phyloP scores from a whole-genome alignment of 1,140 invertebrate genomes.

The Trichoplusia ni region DNA sequence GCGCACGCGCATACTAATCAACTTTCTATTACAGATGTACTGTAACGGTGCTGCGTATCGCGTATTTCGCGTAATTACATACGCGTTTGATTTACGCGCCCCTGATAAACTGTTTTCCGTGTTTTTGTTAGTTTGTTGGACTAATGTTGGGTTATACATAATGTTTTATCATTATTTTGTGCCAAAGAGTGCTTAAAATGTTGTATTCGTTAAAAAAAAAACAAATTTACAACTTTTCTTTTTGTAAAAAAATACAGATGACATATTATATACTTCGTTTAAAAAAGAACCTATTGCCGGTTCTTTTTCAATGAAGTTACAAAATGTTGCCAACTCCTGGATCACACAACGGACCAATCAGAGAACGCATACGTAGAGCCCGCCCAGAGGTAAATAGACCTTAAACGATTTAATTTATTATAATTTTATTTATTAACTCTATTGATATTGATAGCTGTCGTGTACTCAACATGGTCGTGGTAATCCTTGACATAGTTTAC shows the following conservation, averaged over 20 bases:
- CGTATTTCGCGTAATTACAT: slow-evolving; percentile 32
- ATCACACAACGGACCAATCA: slow-evolving; percentile 13
- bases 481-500: slow-evolving; percentile 7
- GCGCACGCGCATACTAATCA: slow-evolving; percentile 32
- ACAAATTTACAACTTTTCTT: too few relatives aligned
- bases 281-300: too few relatives aligned
- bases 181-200: neutral
- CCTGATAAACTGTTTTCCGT: slow-evolving; percentile 13
- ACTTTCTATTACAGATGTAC: slow-evolving; percentile 34
- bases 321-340: slow-evolving; percentile 15
- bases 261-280: neutral
- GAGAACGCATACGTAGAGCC: neutral
- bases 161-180: neutral
- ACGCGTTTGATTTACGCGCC: slow-evolving; percentile 25
- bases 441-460: slow-evolving; percentile 10
- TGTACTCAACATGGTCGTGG: neutral
- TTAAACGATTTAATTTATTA: neutral
- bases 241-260: neutral
- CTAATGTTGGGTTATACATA: neutral
- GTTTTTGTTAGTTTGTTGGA: neutral
- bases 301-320: too few relatives aligned
- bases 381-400: slow-evolving; percentile 19
- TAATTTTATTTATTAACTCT: slow-evolving; percentile 2
- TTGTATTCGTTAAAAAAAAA: too few relatives aligned
- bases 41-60: slow-evolving; percentile 17